Conservation (phyloP, 2,113 vertebrate species). For the Lepus timidus region DNA sequence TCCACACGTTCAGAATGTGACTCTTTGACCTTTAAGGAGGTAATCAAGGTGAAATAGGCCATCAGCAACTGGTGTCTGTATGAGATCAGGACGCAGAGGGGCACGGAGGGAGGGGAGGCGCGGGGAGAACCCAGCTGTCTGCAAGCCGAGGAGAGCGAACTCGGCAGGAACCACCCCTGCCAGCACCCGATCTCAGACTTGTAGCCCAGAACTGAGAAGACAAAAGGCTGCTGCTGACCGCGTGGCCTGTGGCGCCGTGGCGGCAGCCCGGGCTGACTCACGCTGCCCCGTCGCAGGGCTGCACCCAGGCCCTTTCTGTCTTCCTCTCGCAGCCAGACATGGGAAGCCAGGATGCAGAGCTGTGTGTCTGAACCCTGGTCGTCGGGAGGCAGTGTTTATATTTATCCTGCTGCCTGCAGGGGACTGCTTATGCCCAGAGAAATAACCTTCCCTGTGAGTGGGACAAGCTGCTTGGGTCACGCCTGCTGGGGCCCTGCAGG, state of each 20-base stretch:
- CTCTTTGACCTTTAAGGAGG: not conserved
- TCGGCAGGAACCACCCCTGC: not conserved
- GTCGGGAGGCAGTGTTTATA: constrained; percentile 70
- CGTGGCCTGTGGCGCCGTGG: too few species aligned
- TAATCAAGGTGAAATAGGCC: not conserved
- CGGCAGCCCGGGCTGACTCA: fast-evolving
- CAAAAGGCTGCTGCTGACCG: too few species aligned
- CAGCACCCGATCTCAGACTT: not conserved
- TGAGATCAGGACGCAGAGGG: not conserved
- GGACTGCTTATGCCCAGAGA: constrained; percentile 72
- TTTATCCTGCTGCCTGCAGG: constrained; percentile 77
- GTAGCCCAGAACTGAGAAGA: not conserved
- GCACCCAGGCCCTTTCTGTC: not conserved
- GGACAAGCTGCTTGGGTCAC: constrained; percentile 50
- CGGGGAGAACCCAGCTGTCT: not conserved
- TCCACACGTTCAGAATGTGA: not conserved
- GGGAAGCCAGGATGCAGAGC: constrained; percentile 42
- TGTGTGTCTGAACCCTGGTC: constrained; percentile 27
- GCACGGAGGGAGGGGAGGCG: not conserved
- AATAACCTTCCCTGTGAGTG: constrained; percentile 35
- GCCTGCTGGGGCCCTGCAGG: not conserved
- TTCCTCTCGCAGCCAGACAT: not conserved
- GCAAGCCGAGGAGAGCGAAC: not conserved
- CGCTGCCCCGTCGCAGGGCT: not conserved
- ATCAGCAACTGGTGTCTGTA: not conserved